Evolutionary conservation across 1,140 invertebrate species (phyloP).

Genomic region (Zelostemma sp.): DNA sequence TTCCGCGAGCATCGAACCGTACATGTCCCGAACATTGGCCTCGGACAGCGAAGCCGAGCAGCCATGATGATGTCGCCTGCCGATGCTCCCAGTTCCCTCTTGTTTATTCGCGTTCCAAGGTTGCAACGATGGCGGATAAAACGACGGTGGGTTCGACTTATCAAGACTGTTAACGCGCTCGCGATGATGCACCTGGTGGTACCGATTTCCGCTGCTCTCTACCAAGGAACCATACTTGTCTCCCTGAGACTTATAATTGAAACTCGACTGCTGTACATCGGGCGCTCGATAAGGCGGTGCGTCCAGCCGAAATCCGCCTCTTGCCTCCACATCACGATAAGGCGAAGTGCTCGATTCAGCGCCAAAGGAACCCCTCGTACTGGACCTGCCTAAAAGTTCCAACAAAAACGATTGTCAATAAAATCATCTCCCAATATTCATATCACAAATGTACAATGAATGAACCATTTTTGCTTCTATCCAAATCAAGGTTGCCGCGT

Average conservation of each 20-base stretch:
- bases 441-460: not conserved
- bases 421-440: no score
- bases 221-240: slow-evolving; percentile 65
- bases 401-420: no score
- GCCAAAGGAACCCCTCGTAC: slow-evolving; percentile 58
- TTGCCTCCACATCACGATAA: slow-evolving; percentile 62
- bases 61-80: slow-evolving; percentile 62
- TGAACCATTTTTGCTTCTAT: slow-evolving; percentile 64
- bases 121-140: slow-evolving; percentile 57
- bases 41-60: slow-evolving; percentile 63
- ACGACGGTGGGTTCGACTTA: slow-evolving; percentile 57
- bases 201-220: slow-evolving; percentile 57
- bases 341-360: slow-evolving; percentile 63
- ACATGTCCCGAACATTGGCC: slow-evolving; percentile 64
- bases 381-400: slow-evolving; percentile 52
- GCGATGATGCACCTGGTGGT: slow-evolving; percentile 55
- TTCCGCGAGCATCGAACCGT: slow-evolving; percentile 55
- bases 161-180: slow-evolving; percentile 67
- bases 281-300: slow-evolving; percentile 61
- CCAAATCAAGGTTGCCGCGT: slow-evolving; percentile 57
- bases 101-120: slow-evolving; percentile 56
- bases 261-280: slow-evolving; percentile 56
- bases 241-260: slow-evolving; percentile 57
- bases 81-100: slow-evolving; percentile 61
- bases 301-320: slow-evolving; percentile 59